Evolutionary conservation across 1,140 invertebrate species (phyloP).

Genomic region (Dolichoris vasculosae): DNA sequence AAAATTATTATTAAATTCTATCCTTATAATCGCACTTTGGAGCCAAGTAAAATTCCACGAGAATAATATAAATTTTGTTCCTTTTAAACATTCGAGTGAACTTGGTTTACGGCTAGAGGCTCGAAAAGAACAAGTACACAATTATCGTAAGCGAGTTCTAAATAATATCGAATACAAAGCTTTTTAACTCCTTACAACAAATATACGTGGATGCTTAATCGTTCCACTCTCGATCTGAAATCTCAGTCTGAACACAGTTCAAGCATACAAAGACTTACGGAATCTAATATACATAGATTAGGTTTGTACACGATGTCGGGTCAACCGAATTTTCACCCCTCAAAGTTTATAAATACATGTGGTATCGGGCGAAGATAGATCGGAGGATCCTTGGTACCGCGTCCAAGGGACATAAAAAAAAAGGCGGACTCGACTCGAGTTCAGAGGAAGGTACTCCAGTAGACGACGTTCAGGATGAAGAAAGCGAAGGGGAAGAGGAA

Average conservation of each 20-base stretch:
- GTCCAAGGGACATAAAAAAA: neutral
- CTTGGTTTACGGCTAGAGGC: too few species aligned
- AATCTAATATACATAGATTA: neutral
- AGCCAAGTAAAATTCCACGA: too few species aligned
- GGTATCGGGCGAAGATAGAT: neutral
- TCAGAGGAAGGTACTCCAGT: constrained; percentile 90
- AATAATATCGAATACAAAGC: too few species aligned
- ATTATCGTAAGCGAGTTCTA: too few species aligned
- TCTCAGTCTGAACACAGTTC: neutral
- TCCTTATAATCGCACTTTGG: too few species aligned
- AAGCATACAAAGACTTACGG: neutral
- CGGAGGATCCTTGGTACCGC: neutral
- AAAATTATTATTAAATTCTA: too few species aligned
- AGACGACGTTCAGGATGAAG: constrained; percentile 89
- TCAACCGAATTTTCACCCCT: neutral
- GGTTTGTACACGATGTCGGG: neutral
- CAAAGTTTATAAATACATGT: neutral
- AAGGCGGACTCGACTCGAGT: neutral
- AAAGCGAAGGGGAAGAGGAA: constrained; percentile 93
- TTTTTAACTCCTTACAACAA: too few species aligned
- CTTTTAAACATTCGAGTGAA: too few species aligned
- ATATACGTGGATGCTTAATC: neutral
- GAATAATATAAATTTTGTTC: too few species aligned
- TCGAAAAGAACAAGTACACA: too few species aligned
- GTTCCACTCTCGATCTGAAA: neutral